Evolutionary conservation across 2,113 vertebrate species (phyloP), one percentile per base, ranked within the genome.

Genomic region (Sitta europaea): DNA sequence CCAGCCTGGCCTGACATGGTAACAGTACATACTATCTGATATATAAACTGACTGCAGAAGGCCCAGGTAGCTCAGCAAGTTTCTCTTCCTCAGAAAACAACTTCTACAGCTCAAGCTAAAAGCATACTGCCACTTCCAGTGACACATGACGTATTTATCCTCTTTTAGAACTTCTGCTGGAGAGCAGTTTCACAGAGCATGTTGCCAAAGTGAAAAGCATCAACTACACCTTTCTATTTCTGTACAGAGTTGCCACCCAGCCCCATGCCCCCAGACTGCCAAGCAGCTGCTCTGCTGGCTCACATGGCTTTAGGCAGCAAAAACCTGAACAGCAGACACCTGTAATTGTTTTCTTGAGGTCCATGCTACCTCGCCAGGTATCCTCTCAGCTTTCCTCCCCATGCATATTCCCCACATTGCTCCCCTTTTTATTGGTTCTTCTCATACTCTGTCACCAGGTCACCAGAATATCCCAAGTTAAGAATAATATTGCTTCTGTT

Each of bases 191-290:
- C 87, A 81, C 89, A 90, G 84, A 94, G 24, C 48, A 48, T 19
- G 12, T 65, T 2, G 2, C 66, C 87, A 31, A 94, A 89, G 90
- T 18, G 88, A 89, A 59, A 91, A 94, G 42, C 57, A 92, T 36
- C 79, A 89, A 4, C 53, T 48, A 43, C 68, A 92, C 66, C 70
- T 84, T 89, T 89, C 86, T 96, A 79, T 92, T 86, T 96, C 86
- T 61, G 79, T 38, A 67, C 70, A 58, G 92, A 96, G 54, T 13
- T 58, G 73, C 47, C 29, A 66, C 72, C 24, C 86, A 90, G 50
- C 29, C 77, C 65, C 51, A 16, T 61, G 86, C 27, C 48, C 63
- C 45, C 23, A 45, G 81, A 36, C 78, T 93, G 54, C 21, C 70
- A 92, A 73, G n/a, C 57, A 92, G 82, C 71, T 81, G 47, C 55